Conservation (phyloP, 1,140 invertebrate genomes). For the Augochlora pura region DNA sequence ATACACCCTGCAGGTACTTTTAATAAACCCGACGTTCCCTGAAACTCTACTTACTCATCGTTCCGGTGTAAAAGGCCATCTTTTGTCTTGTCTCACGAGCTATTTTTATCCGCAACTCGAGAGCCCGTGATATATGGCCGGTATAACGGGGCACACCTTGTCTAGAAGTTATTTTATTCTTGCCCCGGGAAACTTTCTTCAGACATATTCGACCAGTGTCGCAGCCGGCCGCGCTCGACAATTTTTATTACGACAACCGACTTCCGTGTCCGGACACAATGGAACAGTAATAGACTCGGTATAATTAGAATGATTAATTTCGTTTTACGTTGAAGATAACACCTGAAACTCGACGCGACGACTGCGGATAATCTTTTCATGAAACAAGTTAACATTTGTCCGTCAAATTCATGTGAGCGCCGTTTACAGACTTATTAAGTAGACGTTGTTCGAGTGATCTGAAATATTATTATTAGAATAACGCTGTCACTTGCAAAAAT, state of each 20-base stretch:
- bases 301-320: neutral
- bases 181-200: neutral
- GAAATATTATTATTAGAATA: too few relatives aligned
- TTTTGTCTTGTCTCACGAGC: slow-evolving; percentile 7
- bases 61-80: neutral
- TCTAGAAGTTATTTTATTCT: slow-evolving; percentile 7
- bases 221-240: neutral
- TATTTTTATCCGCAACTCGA: slow-evolving; percentile 22
- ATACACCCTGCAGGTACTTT: too few relatives aligned
- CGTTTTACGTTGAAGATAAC: too few relatives aligned
- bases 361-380: neutral
- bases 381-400: neutral
- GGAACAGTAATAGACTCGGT: too few relatives aligned
- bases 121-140: neutral
- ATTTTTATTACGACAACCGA: neutral
- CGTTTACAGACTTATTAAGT: too few relatives aligned
- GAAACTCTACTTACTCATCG: slow-evolving; percentile 1
- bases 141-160: neutral
- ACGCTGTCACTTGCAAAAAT: too few relatives aligned
- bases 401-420: neutral
- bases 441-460: neutral
- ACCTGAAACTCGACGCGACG: too few relatives aligned
- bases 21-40: neutral
- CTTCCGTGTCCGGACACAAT: neutral
- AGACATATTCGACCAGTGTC: neutral